Conservation (phyloP, 2,888 invertebrate species). For the Molanna angustata region DNA sequence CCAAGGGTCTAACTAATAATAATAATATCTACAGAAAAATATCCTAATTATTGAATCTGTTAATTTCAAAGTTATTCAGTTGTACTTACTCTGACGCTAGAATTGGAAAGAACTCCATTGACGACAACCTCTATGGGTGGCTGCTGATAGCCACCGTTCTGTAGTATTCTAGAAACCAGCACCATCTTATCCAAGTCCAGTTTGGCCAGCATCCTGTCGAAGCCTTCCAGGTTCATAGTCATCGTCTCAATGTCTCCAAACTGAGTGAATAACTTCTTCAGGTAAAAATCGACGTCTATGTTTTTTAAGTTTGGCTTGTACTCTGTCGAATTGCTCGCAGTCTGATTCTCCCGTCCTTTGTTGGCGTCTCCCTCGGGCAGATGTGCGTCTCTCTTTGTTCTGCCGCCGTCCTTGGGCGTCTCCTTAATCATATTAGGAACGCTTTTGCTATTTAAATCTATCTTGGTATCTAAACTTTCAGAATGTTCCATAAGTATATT, state of each 20-base stretch:
- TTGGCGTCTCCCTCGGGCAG: slow-evolving; percentile 6
- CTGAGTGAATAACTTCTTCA: slow-evolving; percentile 64
- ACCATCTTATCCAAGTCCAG: slow-evolving; percentile 57
- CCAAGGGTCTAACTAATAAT: background rate
- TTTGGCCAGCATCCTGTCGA: slow-evolving; percentile 63
- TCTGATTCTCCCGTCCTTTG: slow-evolving; percentile 23
- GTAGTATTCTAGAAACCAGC: slow-evolving; percentile 41
- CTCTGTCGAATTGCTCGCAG: slow-evolving; percentile 35
- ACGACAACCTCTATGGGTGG: slow-evolving; percentile 20
- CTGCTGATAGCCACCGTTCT: slow-evolving; percentile 20
- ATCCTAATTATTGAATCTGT: background rate
- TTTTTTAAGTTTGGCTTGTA: slow-evolving; percentile 35
- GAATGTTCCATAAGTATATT: background rate
- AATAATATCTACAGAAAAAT: background rate
- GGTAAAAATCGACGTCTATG: slow-evolving; percentile 57
- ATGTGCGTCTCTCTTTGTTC: slow-evolving; percentile 40
- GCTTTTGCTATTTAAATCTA: background rate
- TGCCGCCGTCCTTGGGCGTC: too few species aligned
- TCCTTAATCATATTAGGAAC: too few species aligned
- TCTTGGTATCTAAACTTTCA: background rate
- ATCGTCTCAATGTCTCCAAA: slow-evolving; percentile 64
- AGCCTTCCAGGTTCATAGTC: slow-evolving; percentile 64
- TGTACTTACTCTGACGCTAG: slow-evolving; percentile 48
- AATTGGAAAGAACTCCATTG: slow-evolving; percentile 25
- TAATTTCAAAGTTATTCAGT: slow-evolving; percentile 13